A percentile compares a stretch with the other conserved stretches of the same genome.
Evolutionary conservation across 2,888 invertebrate genomes (phyloP).

Genomic region (Coecobrya sp.): DNA sequence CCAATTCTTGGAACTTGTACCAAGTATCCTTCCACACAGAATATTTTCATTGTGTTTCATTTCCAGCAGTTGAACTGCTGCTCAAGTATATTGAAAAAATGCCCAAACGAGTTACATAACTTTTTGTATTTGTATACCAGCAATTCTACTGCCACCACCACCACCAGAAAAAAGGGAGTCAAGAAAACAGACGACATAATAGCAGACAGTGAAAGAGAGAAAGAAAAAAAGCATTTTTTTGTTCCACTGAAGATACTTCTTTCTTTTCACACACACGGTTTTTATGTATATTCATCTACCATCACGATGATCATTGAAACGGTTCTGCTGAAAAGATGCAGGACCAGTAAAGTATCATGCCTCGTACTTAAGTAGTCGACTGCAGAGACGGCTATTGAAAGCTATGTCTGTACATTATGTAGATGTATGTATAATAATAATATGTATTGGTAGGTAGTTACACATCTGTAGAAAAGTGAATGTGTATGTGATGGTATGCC

Average conservation of each 20-base stretch:
- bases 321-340: neutral
- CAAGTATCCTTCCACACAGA: neutral
- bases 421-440: neutral
- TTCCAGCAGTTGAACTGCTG: conserved; percentile 21
- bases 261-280: neutral
- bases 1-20: conserved; percentile 15
- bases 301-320: neutral
- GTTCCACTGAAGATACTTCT: conserved; percentile 2
- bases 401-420: neutral
- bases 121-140: conserved; percentile 8
- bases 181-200: conserved; percentile 51
- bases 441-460: neutral
- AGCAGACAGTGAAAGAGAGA: conserved; percentile 11
- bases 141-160: conserved; percentile 20
- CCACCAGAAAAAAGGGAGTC: neutral
- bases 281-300: neutral
- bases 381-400: neutral
- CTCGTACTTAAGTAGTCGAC: neutral
- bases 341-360: neutral
- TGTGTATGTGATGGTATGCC: conserved; percentile 46
- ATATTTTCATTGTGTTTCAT: conserved; percentile 17
- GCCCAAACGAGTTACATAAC: conserved; percentile 12
- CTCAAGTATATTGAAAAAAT: conserved; percentile 37
- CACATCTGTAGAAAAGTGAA: neutral
- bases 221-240: too few relatives aligned